These are phyloP conservation scores for Podarcis cretensis DNA, from an alignment of 2,113 vertebrate genomes.

Conservation along the genomic window DNA sequence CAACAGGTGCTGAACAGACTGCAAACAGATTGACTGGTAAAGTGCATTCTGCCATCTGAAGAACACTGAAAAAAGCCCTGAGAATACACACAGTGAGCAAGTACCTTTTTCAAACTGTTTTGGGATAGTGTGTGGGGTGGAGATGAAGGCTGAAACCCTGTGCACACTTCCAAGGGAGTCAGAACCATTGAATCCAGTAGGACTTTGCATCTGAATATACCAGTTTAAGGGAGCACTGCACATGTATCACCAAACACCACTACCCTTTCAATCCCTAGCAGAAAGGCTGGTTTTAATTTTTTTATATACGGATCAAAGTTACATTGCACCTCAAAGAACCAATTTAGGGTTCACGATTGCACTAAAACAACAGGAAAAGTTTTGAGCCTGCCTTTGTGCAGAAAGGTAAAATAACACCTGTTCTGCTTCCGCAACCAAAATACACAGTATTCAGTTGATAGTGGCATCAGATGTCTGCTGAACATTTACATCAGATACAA, in stretches of 20 bases:
- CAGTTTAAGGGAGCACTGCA: not conserved
- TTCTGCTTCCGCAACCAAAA: not conserved
- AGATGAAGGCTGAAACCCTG: not conserved
- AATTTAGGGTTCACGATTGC: not conserved
- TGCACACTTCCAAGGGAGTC: not conserved
- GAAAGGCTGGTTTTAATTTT: not conserved
- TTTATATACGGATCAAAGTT: not conserved
- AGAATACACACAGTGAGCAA: not conserved
- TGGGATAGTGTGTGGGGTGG: not conserved
- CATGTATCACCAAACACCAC: not conserved
- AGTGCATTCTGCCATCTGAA: slow-evolving; percentile 10
- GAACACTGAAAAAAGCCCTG: too few species aligned
- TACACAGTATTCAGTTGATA: slow-evolving; percentile 1
- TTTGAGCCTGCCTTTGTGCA: not conserved
- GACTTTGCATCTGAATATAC: not conserved
- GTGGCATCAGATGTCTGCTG: slow-evolving; percentile 54
- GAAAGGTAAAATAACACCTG: slow-evolving; percentile 32
- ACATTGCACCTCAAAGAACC: not conserved
- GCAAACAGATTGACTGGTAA: slow-evolving; percentile 42
- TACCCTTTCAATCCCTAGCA: not conserved
- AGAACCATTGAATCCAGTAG: not conserved
- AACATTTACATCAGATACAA: slow-evolving; percentile 59
- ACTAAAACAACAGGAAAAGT: slow-evolving; percentile 8
- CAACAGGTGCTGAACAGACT: slow-evolving; percentile 6
- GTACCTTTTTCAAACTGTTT: not conserved